A percentile compares a stretch with the other conserved stretches of the same genome.
These are phyloP conservation scores for Drosophila putrida DNA, from an alignment of 2,888 invertebrate species.

Conservation along the genomic window DNA sequence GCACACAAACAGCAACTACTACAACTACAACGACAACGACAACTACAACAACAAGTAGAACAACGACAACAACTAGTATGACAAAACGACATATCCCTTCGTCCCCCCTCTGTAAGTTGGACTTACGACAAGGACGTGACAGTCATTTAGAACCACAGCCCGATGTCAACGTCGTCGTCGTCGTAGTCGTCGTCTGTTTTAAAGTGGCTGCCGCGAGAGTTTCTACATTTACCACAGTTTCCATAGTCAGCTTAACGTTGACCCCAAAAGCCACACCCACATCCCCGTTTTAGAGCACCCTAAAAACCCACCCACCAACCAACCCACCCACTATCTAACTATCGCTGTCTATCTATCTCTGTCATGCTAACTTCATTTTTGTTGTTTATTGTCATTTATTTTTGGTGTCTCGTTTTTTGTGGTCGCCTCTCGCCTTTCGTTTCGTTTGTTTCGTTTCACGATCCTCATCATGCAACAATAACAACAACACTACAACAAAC, in stretches of 20 bases:
- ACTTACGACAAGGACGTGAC: conserved; percentile 78
- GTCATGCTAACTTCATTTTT: conserved; percentile 81
- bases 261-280: conserved; percentile 13
- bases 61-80: conserved; percentile 30
- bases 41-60: conserved; percentile 33
- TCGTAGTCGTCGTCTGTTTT: conserved; percentile 53
- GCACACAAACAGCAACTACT: conserved; percentile 63
- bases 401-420: conserved; percentile 72
- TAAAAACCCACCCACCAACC: conserved; percentile 1
- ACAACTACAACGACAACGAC: conserved; percentile 36
- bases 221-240: conserved; percentile 24
- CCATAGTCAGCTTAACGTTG: conserved; percentile 19
- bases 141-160: conserved; percentile 79
- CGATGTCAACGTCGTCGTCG: conserved; percentile 41
- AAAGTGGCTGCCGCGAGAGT: conserved; percentile 73
- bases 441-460: conserved; percentile 75
- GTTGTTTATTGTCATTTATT: conserved; percentile 79
- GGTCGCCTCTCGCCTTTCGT: conserved; percentile 67
- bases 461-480: conserved; percentile 78
- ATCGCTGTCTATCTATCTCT: conserved; percentile 71
- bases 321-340: conserved; percentile 47
- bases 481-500: conserved; percentile 49
- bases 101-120: conserved; percentile 58
- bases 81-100: conserved; percentile 49
- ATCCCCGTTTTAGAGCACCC: background rate